Evolutionary conservation across 2,797 vertebrate species (phyloP), one percentile per base, ranked within the genome.

Genomic region (Sebastes itinus): DNA sequence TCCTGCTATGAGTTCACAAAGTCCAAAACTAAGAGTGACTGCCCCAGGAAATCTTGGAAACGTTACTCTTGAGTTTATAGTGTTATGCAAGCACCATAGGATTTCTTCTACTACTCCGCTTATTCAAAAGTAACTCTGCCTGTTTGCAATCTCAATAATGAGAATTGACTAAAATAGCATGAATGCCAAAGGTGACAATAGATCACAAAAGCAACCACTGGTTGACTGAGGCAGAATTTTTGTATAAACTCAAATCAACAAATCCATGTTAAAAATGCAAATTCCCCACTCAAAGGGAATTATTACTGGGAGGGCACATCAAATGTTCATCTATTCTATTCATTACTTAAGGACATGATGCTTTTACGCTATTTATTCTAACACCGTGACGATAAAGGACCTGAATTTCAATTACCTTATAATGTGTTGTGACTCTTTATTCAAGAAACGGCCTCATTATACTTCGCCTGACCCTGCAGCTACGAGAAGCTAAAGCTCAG

Each of bases 271-370:
- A 63, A 80, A 78, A 80, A 78, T 86, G 76, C 55, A 20, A 84
- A 88, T 90, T 77, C 8, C 38, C 12, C 27, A 63, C 62, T 84
- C 52, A 67, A 74, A 65, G 75, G 76, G 72, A 77, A 56, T 71
- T 33, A 54, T 52, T 49, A 78, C 78, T 81, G 80, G 25, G 49
- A 81, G 52, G 58, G 68, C 63, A 75, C 60, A 78, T 78, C 64
- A 69, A 60, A 67, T 72, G 83, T 80, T 88, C 46, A 84, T 87
- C 66, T 81, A 66, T 64, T 86, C 62, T 71, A 38, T 67, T 87
- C 80, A 91, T 87, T 84, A 87, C 79, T 84, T 77, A 70, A 84
- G 75, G 80, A 89, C 67, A 88, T 81, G 61, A 87, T 81, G 1
- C 84, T 87, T 83, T 86, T 75, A 70, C 12, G 1, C 54, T 75